These are phyloP conservation scores for Bembecia ichneumoniformis DNA, from an alignment of 2,888 invertebrate species.

Conservation along the genomic window DNA sequence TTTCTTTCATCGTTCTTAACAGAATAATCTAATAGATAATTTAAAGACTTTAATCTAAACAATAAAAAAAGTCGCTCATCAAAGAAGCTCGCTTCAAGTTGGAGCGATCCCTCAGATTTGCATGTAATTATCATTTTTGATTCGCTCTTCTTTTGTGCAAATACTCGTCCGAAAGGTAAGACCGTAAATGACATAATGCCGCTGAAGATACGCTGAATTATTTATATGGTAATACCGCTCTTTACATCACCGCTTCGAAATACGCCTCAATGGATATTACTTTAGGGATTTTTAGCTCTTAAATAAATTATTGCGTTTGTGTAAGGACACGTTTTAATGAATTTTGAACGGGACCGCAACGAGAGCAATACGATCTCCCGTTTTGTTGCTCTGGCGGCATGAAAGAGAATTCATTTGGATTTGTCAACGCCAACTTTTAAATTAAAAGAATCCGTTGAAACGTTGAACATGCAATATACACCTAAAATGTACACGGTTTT, in stretches of 20 bases:
- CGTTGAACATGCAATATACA: no score
- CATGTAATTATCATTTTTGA: slow-evolving; percentile 74
- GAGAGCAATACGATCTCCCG: slow-evolving; percentile 42
- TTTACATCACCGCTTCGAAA: slow-evolving; percentile 37
- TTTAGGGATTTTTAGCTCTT: slow-evolving; percentile 65
- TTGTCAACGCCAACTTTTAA: slow-evolving; percentile 22
- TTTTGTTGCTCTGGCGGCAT: slow-evolving; percentile 43
- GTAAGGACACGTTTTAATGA: slow-evolving; percentile 66
- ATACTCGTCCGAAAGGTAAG: slow-evolving; percentile 64
- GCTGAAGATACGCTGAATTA: slow-evolving; percentile 68
- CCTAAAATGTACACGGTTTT: no score
- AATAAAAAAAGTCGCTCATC: neutral
- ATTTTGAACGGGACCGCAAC: slow-evolving; percentile 44
- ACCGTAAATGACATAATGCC: slow-evolving; percentile 69
- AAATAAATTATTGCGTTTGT: slow-evolving; percentile 68
- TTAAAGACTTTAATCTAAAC: no score
- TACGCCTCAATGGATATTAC: slow-evolving; percentile 66
- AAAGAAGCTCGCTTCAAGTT: neutral
- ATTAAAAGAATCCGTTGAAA: no score
- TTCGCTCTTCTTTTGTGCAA: slow-evolving; percentile 71
- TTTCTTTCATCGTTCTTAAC: no score
- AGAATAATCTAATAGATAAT: no score
- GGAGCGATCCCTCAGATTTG: slow-evolving; percentile 54
- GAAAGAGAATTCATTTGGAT: slow-evolving; percentile 49
- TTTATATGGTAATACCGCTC: slow-evolving; percentile 61